phyloP scores from a whole-genome alignment of 92 coral and sea anemone species.

The Muricea muricata region DNA sequence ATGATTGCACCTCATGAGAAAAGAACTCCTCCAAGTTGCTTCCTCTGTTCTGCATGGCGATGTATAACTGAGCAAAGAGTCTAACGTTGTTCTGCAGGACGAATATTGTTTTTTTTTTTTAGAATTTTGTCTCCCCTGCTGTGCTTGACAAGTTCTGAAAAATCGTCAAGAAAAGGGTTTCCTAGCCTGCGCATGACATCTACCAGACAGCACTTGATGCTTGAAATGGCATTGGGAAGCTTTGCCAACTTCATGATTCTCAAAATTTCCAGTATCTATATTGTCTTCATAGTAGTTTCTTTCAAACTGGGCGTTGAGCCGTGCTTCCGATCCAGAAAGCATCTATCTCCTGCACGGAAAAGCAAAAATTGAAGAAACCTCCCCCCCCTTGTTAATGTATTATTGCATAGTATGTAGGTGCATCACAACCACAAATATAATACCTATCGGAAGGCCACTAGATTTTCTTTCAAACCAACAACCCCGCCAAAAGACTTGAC shows the following conservation, averaged over 20 bases:
- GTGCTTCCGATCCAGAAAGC: no score
- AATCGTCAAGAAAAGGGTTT: no score
- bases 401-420: no score
- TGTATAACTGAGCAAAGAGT: constrained; percentile 53
- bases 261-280: constrained; percentile 23
- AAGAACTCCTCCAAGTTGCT: constrained; percentile 57
- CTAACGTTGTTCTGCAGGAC: background rate
- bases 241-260: constrained; percentile 53
- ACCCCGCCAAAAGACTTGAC: background rate
- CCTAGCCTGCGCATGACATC: no score
- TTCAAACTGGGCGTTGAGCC: background rate
- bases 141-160: no score
- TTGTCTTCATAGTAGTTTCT: background rate
- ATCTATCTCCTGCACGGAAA: background rate
- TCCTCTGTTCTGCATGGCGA: constrained; percentile 45
- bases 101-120: no score
- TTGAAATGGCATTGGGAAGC: constrained; percentile 65
- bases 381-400: no score
- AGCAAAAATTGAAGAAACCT: no score
- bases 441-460: background rate
- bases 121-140: no score
- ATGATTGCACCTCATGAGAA: constrained; percentile 56
- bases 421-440: no score
- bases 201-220: no score
- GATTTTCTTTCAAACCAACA: background rate